Evolutionary conservation across 2,888 invertebrate species (phyloP).

Genomic region (Notodonta ziczac): DNA sequence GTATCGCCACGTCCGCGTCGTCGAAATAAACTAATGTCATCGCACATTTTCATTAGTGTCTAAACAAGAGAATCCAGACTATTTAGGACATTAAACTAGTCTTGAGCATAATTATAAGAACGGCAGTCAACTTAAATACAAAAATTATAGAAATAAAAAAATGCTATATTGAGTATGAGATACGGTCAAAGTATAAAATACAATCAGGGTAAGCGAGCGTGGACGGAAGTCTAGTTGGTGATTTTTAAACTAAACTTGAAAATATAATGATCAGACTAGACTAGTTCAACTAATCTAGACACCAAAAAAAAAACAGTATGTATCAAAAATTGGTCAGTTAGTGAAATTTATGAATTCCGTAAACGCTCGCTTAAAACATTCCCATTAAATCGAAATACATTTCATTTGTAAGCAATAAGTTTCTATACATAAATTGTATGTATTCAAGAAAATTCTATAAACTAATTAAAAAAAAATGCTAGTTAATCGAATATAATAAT

Average conservation of each 20-base stretch:
- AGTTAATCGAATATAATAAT: slow-evolving; percentile 53
- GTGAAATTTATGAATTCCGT: slow-evolving; percentile 19
- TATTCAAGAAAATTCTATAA: slow-evolving; percentile 47
- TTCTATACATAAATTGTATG: slow-evolving; percentile 44
- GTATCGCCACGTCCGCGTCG: slow-evolving; percentile 41
- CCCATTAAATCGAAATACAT: slow-evolving; percentile 42
- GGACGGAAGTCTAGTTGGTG: neutral
- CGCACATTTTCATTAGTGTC: slow-evolving; percentile 57
- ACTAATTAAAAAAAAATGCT: slow-evolving; percentile 58
- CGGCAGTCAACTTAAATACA: slow-evolving; percentile 77
- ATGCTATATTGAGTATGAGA: slow-evolving; percentile 77
- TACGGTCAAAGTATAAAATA: slow-evolving; percentile 62
- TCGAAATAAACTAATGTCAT: slow-evolving; percentile 70
- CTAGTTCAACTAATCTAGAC: slow-evolving; percentile 6
- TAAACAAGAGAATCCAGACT: slow-evolving; percentile 55
- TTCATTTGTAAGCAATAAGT: slow-evolving; percentile 47
- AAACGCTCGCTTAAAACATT: slow-evolving; percentile 37
- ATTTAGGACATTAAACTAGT: slow-evolving; percentile 64
- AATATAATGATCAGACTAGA: neutral
- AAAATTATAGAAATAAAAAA: slow-evolving; percentile 62
- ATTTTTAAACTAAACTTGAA: neutral
- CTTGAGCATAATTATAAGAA: slow-evolving; percentile 81
- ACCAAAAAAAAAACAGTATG: neutral
- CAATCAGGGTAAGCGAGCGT: neutral
- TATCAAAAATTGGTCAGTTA: slow-evolving; percentile 3